Base-by-base conservation (phyloP, 2,113 vertebrate genomes). In the Lycocorax pyrrhopterus region DNA sequence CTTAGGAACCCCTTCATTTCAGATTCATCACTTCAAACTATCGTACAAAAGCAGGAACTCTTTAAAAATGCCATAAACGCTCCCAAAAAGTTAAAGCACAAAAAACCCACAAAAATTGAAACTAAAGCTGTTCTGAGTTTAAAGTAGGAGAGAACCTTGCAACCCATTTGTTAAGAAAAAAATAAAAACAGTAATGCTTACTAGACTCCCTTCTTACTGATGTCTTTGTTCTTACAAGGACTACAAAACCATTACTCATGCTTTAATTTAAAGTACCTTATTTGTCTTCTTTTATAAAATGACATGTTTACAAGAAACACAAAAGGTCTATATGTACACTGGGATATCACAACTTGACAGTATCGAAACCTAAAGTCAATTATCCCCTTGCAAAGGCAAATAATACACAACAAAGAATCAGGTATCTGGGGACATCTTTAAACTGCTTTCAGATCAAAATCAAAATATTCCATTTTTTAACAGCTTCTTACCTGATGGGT, bases 401-500 rank as follows among this genome's bases (percentile, higher is more conserved):
- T 29, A 64, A 63, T 13, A 75, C 30, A 71, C 5, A 62, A 27
- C 43, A 33, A 69, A 85, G 18, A 90, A 30, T 11, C 12, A 84
- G 6, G 0, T n/a, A 84, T 13, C 52, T 68, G 49, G 8, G 71
- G 6, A 26, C 33, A 90, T 22, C 35, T 71, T 84, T 7, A 26
- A 47, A n/a, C 18, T 80, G 23, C 63, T 29, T 91, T 39, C 55
- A 67, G 47, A 17, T 35, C 44, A 90, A 80, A 90, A 49, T 23
- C 30, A 25, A 52, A 23, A 66, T 4, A 19, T 63, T 33, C 9
- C 6, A 6, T 37, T 83, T 95, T 75, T 46, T 35, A 92, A 87
- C 1, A 93, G 43, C 16, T 86, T 88, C 94, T 98, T 97, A 99
- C 99, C 99, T 99, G 99, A 97, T 99, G 99, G 68, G 99, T 99